Conservation (phyloP, 2,888 invertebrate species). For the Hirtodrosophila duncani region DNA sequence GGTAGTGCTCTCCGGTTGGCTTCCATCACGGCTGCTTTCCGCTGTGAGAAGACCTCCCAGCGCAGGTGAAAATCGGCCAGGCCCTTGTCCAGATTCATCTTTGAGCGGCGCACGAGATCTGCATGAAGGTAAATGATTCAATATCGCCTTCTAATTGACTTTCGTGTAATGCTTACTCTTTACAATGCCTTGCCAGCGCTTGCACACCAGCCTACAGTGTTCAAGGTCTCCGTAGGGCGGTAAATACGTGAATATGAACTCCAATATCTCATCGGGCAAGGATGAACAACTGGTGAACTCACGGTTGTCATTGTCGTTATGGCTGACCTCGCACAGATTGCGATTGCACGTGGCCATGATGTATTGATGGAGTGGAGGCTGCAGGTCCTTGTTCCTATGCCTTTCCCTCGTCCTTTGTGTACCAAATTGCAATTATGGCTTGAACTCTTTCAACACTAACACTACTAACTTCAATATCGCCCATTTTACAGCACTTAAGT, state of each 20-base stretch:
- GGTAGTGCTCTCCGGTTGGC: conserved; percentile 4
- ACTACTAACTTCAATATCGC: too few species aligned
- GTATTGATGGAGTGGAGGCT: too few species aligned
- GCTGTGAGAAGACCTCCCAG: conserved; percentile 82
- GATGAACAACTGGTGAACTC: too few species aligned
- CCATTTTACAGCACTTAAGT: too few species aligned
- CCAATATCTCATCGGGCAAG: conserved; percentile 95
- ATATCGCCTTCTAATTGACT: background rate
- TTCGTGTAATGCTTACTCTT: conserved; percentile 83
- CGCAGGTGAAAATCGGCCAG: conserved; percentile 86
- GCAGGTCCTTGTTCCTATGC: too few species aligned
- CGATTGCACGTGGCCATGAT: too few species aligned
- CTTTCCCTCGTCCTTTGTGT: too few species aligned
- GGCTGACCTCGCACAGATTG: too few species aligned
- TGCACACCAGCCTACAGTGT: conserved; percentile 90
- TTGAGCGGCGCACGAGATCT: conserved; percentile 89
- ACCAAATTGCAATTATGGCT: too few species aligned
- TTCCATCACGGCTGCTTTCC: conserved; percentile 40
- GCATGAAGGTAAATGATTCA: conserved; percentile 17
- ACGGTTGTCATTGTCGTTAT: too few species aligned
- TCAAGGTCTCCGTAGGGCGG: conserved; percentile 95
- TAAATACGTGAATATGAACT: conserved; percentile 92
- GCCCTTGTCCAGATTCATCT: conserved; percentile 87
- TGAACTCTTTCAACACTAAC: too few species aligned
- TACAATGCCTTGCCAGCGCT: conserved; percentile 90